These are phyloP conservation scores for Cydia strobilella DNA, from an alignment of 1,140 invertebrate genomes.

Conservation along the genomic window DNA sequence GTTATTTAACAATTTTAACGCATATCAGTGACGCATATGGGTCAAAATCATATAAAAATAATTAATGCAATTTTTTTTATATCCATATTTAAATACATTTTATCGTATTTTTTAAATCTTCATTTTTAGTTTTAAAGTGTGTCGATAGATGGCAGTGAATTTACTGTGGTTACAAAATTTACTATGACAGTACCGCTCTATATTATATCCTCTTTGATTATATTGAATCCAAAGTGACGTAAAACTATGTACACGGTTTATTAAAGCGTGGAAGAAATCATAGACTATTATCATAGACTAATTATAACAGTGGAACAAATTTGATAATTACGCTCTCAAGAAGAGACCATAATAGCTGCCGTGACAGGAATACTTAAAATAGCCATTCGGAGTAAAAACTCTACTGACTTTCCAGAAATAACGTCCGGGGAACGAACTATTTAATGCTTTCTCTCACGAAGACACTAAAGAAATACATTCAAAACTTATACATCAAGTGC, in stretches of 20 bases:
- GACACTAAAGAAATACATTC: neutral
- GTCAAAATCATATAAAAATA: no score
- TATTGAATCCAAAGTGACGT: constrained; percentile 25
- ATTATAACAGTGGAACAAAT: constrained; percentile 52
- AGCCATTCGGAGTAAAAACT: constrained; percentile 48
- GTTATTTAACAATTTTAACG: no score
- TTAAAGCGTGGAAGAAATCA: constrained; percentile 37
- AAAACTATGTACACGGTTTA: constrained; percentile 23
- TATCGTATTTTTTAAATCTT: no score
- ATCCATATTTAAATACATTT: no score
- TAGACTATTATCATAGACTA: constrained; percentile 41
- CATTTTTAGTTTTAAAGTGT: no score
- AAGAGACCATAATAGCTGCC: constrained; percentile 36
- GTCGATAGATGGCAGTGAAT: no score
- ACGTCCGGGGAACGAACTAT: constrained; percentile 21
- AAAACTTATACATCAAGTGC: neutral
- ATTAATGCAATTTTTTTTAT: no score
- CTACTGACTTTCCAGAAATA: constrained; percentile 41
- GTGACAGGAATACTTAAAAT: constrained; percentile 45
- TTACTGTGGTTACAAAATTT: no score
- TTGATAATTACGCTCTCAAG: constrained; percentile 49
- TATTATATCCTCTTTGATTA: no score
- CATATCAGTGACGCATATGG: no score
- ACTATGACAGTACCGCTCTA: no score
- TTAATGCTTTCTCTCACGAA: constrained; percentile 30